These are phyloP conservation scores for Antedon mediterranea DNA, from an alignment of 53 echinoderm and acorn worm genomes.

Conservation along the genomic window DNA sequence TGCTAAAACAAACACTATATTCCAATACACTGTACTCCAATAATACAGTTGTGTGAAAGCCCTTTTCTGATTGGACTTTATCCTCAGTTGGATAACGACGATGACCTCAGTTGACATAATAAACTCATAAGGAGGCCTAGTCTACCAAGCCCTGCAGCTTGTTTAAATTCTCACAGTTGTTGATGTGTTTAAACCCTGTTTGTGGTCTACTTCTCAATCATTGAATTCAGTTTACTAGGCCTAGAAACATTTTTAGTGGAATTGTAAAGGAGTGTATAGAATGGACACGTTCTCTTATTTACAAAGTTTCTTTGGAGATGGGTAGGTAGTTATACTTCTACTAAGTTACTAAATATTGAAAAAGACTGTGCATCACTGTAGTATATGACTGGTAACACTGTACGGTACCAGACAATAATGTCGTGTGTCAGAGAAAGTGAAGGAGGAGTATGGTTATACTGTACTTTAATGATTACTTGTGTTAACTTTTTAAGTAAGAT, in stretches of 20 bases:
- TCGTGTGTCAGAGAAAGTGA: too few relatives aligned
- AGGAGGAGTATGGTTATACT: too few relatives aligned
- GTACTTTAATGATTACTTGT: too few relatives aligned
- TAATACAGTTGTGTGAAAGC: background rate
- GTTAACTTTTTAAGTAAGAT: too few relatives aligned
- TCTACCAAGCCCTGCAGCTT: background rate
- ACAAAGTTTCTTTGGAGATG: background rate
- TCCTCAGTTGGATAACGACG: background rate
- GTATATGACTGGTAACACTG: too few relatives aligned
- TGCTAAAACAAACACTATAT: background rate
- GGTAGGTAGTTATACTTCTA: background rate
- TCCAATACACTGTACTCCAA: background rate
- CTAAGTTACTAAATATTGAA: too few relatives aligned
- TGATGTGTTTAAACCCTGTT: background rate
- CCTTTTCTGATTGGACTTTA: background rate
- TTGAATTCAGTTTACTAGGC: background rate
- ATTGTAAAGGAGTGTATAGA: background rate
- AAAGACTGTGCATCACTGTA: too few relatives aligned
- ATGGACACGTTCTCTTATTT: background rate
- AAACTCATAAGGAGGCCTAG: background rate
- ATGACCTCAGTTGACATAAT: background rate
- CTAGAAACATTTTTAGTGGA: background rate
- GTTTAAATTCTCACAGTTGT: background rate
- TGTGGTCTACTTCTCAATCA: background rate
- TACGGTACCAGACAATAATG: too few relatives aligned